Evolutionary conservation across 2,888 invertebrate genomes (phyloP).

Genomic region (Melinaea menophilus): DNA sequence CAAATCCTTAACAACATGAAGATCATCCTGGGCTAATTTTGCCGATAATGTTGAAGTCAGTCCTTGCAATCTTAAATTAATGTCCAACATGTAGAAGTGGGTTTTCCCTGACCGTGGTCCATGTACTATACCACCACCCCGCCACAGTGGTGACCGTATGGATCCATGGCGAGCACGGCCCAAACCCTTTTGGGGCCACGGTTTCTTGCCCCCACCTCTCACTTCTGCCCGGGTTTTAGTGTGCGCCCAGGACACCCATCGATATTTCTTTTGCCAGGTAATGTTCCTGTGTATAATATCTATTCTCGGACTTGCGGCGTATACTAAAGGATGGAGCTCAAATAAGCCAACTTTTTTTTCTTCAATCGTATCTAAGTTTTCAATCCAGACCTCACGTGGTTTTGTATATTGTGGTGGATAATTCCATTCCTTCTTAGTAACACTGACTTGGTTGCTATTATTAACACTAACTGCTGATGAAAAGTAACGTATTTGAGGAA

Average conservation of each 20-base stretch:
- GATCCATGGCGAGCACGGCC: conserved; percentile 96
- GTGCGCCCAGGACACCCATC: conserved; percentile 88
- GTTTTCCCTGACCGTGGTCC: conserved; percentile 95
- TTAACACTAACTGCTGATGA: conserved; percentile 40
- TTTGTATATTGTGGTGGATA: conserved; percentile 76
- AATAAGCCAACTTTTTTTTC: conserved; percentile 90
- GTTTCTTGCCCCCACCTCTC: conserved; percentile 93
- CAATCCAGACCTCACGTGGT: conserved; percentile 90
- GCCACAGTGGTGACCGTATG: conserved; percentile 91
- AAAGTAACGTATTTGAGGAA: conserved; percentile 49
- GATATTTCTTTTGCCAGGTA: conserved; percentile 90
- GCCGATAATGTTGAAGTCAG: conserved; percentile 90
- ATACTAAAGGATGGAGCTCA: conserved; percentile 93
- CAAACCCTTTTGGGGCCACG: conserved; percentile 97
- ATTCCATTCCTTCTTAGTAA: conserved; percentile 67
- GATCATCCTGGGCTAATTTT: conserved; percentile 96
- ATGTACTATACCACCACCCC: conserved; percentile 89
- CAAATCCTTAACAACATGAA: conserved; percentile 92
- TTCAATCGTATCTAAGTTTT: conserved; percentile 86
- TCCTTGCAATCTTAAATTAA: conserved; percentile 85
- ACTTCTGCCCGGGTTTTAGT: conserved; percentile 90
- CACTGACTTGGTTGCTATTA: conserved; percentile 41
- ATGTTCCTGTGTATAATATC: conserved; percentile 93
- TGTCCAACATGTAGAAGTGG: conserved; percentile 96
- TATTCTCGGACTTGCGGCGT: conserved; percentile 88